Conservation (phyloP, 2,113 vertebrate genomes). For the Oncorhynchus keta region DNA sequence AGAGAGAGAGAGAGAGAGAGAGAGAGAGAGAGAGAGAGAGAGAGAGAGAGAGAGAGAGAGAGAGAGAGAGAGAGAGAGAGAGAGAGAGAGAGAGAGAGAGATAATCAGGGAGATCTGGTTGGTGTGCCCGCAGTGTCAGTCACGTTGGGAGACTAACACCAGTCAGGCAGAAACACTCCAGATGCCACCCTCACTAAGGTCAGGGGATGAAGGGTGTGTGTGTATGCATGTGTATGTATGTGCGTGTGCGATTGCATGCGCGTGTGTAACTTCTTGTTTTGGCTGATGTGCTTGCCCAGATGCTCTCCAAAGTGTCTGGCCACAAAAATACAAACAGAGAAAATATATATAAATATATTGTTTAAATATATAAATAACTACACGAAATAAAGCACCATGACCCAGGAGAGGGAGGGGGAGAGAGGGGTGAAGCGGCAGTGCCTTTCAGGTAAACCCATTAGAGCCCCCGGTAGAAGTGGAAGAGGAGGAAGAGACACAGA, state of each 20-base stretch:
- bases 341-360: not conserved
- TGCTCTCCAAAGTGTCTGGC: conserved; percentile 1
- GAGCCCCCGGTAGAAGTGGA: conserved; percentile 2
- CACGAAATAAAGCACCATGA: not conserved
- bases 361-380: too few species aligned
- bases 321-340: not conserved
- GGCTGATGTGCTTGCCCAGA: conserved; percentile 1
- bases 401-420: not conserved
- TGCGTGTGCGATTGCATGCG: not conserved
- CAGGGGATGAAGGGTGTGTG: conserved; percentile 3
- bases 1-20: not conserved
- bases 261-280: not conserved
- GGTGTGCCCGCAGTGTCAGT: conserved; percentile 30
- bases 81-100: not conserved
- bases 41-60: not conserved
- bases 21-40: not conserved
- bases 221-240: conserved; percentile 1
- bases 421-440: not conserved
- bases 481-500: not conserved
- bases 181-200: conserved; percentile 41
- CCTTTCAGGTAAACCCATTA: conserved; percentile 7
- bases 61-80: not conserved
- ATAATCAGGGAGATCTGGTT: not conserved
- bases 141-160: conserved; percentile 29
- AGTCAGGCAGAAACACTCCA: conserved; percentile 57